Conservation (phyloP, 2,113 vertebrate genomes). For the Orientallactaga bullata region DNA sequence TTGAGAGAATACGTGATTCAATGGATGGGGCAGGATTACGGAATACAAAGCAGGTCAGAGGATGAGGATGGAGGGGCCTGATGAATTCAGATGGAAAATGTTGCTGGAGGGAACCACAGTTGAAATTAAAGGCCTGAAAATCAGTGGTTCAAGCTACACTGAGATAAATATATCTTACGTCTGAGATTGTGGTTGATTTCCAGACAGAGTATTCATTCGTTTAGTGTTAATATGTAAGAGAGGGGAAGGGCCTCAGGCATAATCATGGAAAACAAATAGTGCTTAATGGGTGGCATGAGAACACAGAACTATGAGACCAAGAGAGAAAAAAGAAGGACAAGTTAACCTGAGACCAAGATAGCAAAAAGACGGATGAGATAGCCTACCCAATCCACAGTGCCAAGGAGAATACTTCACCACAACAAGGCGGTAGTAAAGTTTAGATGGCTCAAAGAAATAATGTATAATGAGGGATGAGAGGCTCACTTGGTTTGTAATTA, state of each 20-base stretch:
- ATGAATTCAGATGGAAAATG: background rate
- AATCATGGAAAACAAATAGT: background rate
- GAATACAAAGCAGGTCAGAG: background rate
- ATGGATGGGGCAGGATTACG: background rate
- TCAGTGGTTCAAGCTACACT: background rate
- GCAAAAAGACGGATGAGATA: background rate
- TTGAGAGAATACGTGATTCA: background rate
- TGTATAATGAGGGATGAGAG: background rate
- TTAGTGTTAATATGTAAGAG: background rate
- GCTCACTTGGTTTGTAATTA: background rate
- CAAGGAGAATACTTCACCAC: background rate
- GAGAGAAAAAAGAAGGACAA: background rate
- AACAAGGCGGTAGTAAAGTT: background rate
- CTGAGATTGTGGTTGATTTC: background rate
- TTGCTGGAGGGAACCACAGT: background rate
- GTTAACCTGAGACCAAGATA: background rate
- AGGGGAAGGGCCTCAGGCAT: background rate
- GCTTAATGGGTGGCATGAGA: background rate
- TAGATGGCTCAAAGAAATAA: background rate
- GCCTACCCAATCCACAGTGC: background rate
- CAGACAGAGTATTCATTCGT: background rate
- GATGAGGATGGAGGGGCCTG: background rate
- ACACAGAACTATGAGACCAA: background rate
- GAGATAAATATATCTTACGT: background rate
- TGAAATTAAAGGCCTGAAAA: background rate